Percentiles rank a stretch among this genome's conserved stretches.
Conservation (phyloP, 2,888 invertebrate genomes). For the Nudaria mundana region DNA sequence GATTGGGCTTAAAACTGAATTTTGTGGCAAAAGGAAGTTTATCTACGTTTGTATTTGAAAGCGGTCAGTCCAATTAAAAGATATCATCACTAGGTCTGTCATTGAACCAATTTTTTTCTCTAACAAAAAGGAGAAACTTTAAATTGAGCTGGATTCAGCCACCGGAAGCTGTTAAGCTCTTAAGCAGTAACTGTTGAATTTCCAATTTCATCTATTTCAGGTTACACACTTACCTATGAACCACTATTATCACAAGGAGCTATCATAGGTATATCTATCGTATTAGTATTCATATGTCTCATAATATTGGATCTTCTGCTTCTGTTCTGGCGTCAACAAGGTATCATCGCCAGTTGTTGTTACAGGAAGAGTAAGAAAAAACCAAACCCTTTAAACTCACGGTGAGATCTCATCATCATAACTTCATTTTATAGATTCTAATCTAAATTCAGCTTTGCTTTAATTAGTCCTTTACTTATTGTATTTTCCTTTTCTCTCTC, state of each 20-base stretch:
- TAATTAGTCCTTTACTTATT: no score
- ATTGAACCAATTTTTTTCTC: no score
- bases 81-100: no score
- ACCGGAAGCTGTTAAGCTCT: no score
- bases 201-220: background rate
- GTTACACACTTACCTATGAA: constrained; percentile 6
- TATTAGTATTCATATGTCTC: constrained; percentile 87
- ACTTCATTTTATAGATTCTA: constrained; percentile 5
- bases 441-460: constrained; percentile 6
- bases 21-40: no score
- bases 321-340: constrained; percentile 82
- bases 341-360: constrained; percentile 85
- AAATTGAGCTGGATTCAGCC: no score
- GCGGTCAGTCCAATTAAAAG: no score
- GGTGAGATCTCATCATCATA: constrained; percentile 40
- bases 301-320: constrained; percentile 91
- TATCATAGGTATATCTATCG: constrained; percentile 91
- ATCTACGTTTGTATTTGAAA: no score
- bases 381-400: constrained; percentile 54
- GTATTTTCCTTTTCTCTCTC: no score
- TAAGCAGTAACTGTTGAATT: background rate
- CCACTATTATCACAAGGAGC: constrained; percentile 82
- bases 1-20: no score
- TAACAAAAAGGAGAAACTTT: no score
- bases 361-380: constrained; percentile 80